Conservation (phyloP, 1,140 invertebrate genomes). For the Agrilus planipennis region DNA sequence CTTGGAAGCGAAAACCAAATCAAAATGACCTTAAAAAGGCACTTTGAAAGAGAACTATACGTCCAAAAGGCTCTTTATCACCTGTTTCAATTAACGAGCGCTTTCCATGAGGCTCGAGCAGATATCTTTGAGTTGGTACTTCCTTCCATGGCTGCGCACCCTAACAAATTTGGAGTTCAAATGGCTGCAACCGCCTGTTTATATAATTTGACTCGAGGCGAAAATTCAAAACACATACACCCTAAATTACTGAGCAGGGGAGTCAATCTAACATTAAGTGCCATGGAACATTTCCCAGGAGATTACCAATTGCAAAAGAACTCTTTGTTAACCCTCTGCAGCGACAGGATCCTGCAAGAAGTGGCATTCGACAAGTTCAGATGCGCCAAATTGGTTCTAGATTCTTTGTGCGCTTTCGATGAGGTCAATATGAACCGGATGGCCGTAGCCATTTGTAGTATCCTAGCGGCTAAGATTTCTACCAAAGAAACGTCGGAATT, state of each 20-base stretch:
- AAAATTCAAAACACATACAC: conserved; percentile 54
- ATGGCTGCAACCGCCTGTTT: conserved; percentile 73
- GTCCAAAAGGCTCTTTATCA: conserved; percentile 63
- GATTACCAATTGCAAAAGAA: conserved; percentile 62
- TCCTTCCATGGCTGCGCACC: conserved; percentile 54
- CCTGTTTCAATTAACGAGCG: conserved; percentile 48
- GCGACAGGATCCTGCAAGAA: conserved; percentile 66
- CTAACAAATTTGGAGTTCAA: conserved; percentile 57
- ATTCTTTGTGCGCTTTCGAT: conserved; percentile 60
- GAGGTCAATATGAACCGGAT: conserved; percentile 67
- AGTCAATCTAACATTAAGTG: conserved; percentile 54
- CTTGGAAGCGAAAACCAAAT: conserved; percentile 20
- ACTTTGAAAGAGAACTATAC: conserved; percentile 47
- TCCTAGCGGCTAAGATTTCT: conserved; percentile 59
- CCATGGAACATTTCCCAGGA: conserved; percentile 62
- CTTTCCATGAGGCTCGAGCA: conserved; percentile 33
- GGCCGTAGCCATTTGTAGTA: conserved; percentile 74
- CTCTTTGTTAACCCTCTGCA: conserved; percentile 62
- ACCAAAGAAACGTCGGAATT: conserved; percentile 61
- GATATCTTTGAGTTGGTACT: conserved; percentile 63
- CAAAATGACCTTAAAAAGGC: conserved; percentile 39
- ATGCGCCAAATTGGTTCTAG: conserved; percentile 64
- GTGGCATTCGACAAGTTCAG: conserved; percentile 61
- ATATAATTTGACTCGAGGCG: conserved; percentile 65
- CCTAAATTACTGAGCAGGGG: conserved; percentile 52